Base-by-base conservation (phyloP, 2,113 vertebrate species). In the Pelodiscus sinensis region DNA sequence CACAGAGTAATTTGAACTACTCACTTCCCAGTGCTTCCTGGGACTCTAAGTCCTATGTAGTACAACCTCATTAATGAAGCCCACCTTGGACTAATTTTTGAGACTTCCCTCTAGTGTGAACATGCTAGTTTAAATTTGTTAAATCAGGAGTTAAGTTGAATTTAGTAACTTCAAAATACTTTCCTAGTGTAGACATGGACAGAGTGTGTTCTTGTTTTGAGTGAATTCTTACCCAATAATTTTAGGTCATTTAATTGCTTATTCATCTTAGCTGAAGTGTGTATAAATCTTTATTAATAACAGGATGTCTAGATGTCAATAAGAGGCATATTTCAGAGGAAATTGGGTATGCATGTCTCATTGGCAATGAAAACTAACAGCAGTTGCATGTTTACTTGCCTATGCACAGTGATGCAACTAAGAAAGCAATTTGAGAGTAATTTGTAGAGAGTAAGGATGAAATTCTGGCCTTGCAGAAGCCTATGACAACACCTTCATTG, bases 371-470 rank as follows among this genome's bases (percentile, higher is more conserved):
- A 27, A 84, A 79, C 35, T 1, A 81, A 19, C 38, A 81, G 90
- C 89, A 51, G 3, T 79, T 90, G 86, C 60, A 82, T 58, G 11
- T 54, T 96, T 94, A 68, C 86, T 89, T 94, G 14, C 29, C 62
- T 16, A 25, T 27, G 75, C 54, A 82, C 31, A 44, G 27, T 55
- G 71, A 81, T 85, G 87, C 86, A 92, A 88, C 54, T 19, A 71
- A 62, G 54, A 81, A 82, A 35, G 85, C 55, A 89, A 85, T 60
- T 88, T 51, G 81, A 89, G 81, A 7, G 38, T 75, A 90, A 82
- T 35, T 22, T 44, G 62, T 82, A 2, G 58, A 87, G 31, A 82
- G 12, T 2, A n/a, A 94, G 84, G 60, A 38, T 22, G 83, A 81
- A n/a, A 86, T 24, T 81, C n/a, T 77, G 4, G 22, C 82, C 73